Percentiles rank a stretch among this genome's conserved stretches.
phyloP scores from a whole-genome alignment of 2,797 vertebrate genomes.

The Oreochromis grahami region DNA sequence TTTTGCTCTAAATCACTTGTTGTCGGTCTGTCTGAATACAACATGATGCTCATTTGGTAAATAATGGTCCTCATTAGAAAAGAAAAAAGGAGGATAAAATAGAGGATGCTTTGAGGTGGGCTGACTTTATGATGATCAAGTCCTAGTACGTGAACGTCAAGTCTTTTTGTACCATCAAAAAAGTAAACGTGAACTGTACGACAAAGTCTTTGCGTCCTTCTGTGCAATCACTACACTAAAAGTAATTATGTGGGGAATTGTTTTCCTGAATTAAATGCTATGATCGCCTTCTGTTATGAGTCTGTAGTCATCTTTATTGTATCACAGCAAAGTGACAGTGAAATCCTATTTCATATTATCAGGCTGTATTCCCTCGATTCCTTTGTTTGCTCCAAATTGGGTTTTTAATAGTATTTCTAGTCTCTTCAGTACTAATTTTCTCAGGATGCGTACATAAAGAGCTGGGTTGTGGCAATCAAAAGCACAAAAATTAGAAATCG shows the following conservation, averaged over 20 bases:
- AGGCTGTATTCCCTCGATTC: neutral
- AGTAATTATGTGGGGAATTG: neutral
- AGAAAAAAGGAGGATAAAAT: neutral
- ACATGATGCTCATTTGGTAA: neutral
- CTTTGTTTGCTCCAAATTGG: neutral
- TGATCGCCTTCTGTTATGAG: neutral
- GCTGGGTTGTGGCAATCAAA: neutral
- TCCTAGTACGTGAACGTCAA: neutral
- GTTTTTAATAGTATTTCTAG: neutral
- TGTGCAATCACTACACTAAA: neutral
- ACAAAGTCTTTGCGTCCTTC: neutral
- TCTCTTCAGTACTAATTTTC: neutral
- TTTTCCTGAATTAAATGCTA: slow-evolving; percentile 2
- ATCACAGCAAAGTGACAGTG: neutral
- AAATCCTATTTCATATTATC: slow-evolving; percentile 24
- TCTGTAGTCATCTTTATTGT: neutral
- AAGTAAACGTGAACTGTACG: neutral
- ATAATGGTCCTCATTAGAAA: neutral
- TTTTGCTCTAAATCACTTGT: neutral
- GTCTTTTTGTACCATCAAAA: neutral
- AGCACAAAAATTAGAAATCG: neutral
- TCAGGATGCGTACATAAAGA: neutral
- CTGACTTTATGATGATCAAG: neutral
- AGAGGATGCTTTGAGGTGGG: neutral
- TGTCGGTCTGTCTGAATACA: neutral